Evolutionary conservation across 2,888 invertebrate genomes (phyloP), one percentile per base, ranked within the genome.

Genomic region (Sabatieria punctata): DNA sequence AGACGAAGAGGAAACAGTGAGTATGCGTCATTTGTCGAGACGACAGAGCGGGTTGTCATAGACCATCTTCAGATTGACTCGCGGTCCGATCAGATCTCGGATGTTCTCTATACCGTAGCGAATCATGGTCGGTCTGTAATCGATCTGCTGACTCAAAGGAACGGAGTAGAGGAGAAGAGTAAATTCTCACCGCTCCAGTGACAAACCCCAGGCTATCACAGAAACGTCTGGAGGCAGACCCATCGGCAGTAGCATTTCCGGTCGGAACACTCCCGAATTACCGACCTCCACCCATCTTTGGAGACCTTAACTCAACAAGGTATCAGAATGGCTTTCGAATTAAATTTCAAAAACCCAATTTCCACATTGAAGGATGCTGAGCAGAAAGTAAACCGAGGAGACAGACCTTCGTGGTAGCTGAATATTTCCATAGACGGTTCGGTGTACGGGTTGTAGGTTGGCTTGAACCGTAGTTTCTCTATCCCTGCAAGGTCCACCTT

Each of bases 371-470:
- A n/a, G n/a, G n/a, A n/a, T n/a, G n/a, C n/a, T n/a, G n/a, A n/a
- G n/a, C n/a, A n/a, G n/a, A n/a, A n/a, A n/a, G n/a, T n/a, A n/a
- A n/a, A n/a, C n/a, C n/a, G n/a, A n/a, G n/a, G n/a, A n/a, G n/a
- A n/a, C n/a, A n/a, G n/a, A 62, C 70, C 88, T 41, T 78, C 77
- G 64, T 97, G 95, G 65, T 79, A 95, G 59, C 91, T 86, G 71
- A 95, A 97, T 51, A 97, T 85, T 72, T 97, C 97, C 95, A 97
- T 95, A 61, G 91, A 91, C 2, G 97, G 97, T 66, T 97, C 97
- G 0, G 97, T 97, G 68, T 97, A 97, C 0, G 97, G 97, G 73
- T 97, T 97, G 69, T 93, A 97, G 0, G 97, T 89, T 1, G 95
- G 95, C 65, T 97, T 97, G 72, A 95, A 97, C 67, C 88, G 81